Conservation (phyloP, 2,113 vertebrate genomes). For the Hymenochirus boettgeri region DNA sequence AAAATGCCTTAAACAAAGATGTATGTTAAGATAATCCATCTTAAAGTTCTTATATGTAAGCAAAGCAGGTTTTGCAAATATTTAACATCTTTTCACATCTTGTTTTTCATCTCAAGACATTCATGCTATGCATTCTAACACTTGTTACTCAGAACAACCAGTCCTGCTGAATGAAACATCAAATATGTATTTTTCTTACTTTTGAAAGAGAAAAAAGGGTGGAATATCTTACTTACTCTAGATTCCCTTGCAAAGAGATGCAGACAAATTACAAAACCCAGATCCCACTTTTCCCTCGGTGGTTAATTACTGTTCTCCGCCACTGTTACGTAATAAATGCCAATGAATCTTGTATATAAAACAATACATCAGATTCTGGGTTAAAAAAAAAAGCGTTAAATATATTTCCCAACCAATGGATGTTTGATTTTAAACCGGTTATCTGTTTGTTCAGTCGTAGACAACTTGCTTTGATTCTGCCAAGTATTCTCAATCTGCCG, state of each 20-base stretch:
- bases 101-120: constrained; percentile 60
- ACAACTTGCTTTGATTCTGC: constrained; percentile 58
- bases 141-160: constrained; percentile 40
- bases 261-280: constrained; percentile 61
- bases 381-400: constrained; percentile 23
- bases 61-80: constrained; percentile 56
- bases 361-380: constrained; percentile 28
- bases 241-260: constrained; percentile 64
- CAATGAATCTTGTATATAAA: constrained; percentile 54
- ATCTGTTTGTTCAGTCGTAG: constrained; percentile 58
- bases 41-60: constrained; percentile 55
- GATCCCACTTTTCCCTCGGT: constrained; percentile 61
- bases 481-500: constrained; percentile 59
- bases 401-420: constrained; percentile 48
- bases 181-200: constrained; percentile 13
- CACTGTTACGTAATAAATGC: constrained; percentile 53
- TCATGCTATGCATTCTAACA: constrained; percentile 54
- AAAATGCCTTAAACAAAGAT: no score
- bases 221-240: constrained; percentile 64
- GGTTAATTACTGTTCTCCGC: constrained; percentile 58
- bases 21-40: constrained; percentile 41
- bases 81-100: constrained; percentile 60
- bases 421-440: constrained; percentile 50
- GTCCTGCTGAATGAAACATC: constrained; percentile 4
- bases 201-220: constrained; percentile 18